A percentile compares a stretch with the other conserved stretches of the same genome.
Conservation (phyloP, 2,113 vertebrate species). For the Galeopterus variegatus region DNA sequence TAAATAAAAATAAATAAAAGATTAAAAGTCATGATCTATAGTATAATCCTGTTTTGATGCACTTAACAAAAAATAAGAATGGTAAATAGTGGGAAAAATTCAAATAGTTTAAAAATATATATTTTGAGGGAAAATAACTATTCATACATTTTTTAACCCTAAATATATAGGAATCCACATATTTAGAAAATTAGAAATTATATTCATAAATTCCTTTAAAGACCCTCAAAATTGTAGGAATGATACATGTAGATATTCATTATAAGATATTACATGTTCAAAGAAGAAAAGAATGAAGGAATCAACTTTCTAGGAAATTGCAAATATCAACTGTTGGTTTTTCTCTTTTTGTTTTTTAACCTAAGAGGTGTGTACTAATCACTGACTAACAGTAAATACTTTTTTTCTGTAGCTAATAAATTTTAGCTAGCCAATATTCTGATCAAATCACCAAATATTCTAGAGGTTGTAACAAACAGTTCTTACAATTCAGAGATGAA, state of each 20-base stretch:
- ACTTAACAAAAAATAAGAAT: constrained; percentile 42
- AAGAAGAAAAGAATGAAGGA: background rate
- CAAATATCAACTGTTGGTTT: background rate
- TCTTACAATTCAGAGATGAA: constrained; percentile 24
- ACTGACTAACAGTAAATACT: constrained; percentile 15
- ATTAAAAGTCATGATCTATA: constrained; percentile 2
- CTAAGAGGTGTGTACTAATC: background rate
- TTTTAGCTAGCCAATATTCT: background rate
- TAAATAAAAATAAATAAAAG: too few species aligned
- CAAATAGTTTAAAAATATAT: constrained; percentile 37
- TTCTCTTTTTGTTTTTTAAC: background rate
- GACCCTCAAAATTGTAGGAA: background rate
- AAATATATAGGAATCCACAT: background rate
- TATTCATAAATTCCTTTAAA: background rate
- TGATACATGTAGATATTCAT: background rate
- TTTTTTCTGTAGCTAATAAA: background rate
- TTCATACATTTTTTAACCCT: background rate
- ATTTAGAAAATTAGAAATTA: constrained; percentile 54
- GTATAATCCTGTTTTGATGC: constrained; percentile 21
- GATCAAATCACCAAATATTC: constrained; percentile 45
- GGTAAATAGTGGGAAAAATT: background rate
- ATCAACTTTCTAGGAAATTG: background rate
- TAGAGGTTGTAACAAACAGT: background rate
- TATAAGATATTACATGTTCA: background rate
- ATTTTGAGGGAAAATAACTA: background rate